phyloP scores from a whole-genome alignment of 1,140 invertebrate genomes.

The Homarus americanus region DNA sequence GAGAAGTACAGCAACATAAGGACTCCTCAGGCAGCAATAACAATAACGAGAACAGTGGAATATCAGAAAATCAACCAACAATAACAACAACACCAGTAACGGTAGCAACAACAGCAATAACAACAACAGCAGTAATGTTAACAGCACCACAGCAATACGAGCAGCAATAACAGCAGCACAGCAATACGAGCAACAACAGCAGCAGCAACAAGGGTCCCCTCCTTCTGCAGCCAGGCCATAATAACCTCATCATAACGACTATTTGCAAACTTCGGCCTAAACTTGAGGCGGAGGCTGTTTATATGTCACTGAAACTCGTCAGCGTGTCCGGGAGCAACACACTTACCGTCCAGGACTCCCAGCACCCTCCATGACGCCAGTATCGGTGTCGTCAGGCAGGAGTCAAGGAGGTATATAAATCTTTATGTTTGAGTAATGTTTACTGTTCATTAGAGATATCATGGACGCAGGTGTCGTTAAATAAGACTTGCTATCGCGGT shows the following conservation, averaged over 20 bases:
- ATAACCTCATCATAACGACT: conserved; percentile 16
- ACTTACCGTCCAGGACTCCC: neutral
- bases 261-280: conserved; percentile 11
- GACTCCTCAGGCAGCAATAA: neutral
- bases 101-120: neutral
- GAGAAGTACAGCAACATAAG: too few species aligned
- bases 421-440: too few species aligned
- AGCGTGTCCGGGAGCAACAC: neutral
- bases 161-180: neutral
- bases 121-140: neutral
- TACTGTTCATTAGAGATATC: too few species aligned
- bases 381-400: too few species aligned
- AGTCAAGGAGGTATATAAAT: too few species aligned
- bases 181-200: neutral
- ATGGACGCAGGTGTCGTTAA: too few species aligned
- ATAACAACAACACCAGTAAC: neutral
- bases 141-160: neutral
- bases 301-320: conserved; percentile 6
- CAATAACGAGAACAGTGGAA: neutral
- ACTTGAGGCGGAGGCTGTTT: neutral
- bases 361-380: too few species aligned
- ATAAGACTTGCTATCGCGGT: too few species aligned
- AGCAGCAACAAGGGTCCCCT: neutral
- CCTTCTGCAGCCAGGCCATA: neutral
- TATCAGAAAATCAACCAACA: too few species aligned